Percentiles rank a stretch among this genome's conserved stretches.
Evolutionary conservation across 2,797 vertebrate genomes (phyloP).

Genomic region (Scarus forsteni): DNA sequence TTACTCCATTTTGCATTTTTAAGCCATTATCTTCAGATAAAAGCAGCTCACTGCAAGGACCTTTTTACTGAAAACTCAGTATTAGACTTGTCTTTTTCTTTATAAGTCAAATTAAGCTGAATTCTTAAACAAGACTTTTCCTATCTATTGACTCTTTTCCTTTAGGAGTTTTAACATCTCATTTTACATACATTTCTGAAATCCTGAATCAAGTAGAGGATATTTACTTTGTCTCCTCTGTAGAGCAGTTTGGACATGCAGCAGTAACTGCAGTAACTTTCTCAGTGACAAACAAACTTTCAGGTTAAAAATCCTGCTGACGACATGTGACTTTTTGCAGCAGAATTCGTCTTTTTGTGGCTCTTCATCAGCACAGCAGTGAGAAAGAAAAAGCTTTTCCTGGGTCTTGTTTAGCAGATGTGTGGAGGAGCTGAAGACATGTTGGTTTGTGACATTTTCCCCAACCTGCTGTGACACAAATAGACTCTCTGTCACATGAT

Average conservation of each 20-base stretch:
- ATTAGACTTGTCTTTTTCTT: no score
- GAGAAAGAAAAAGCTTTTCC: conserved; percentile 34
- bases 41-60: no score
- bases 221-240: neutral
- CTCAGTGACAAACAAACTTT: conserved; percentile 6
- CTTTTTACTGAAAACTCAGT: no score
- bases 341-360: conserved; percentile 7
- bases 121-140: no score
- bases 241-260: neutral
- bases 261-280: neutral
- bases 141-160: no score
- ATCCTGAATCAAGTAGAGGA: neutral
- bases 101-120: no score
- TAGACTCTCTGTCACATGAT: conserved; percentile 77
- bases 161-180: no score
- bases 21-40: no score
- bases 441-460: conserved; percentile 70
- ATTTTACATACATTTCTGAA: neutral
- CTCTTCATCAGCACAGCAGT: conserved; percentile 18
- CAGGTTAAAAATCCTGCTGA: conserved; percentile 22
- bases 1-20: no score
- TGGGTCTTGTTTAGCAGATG: conserved; percentile 71
- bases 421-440: conserved; percentile 61
- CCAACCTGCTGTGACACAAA: conserved; percentile 79
- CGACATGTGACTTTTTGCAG: conserved; percentile 1